Evolutionary conservation across 92 coral and sea anemone species (phyloP), one percentile per base, ranked within the genome.

Genomic region (Palythoa grandiflora): DNA sequence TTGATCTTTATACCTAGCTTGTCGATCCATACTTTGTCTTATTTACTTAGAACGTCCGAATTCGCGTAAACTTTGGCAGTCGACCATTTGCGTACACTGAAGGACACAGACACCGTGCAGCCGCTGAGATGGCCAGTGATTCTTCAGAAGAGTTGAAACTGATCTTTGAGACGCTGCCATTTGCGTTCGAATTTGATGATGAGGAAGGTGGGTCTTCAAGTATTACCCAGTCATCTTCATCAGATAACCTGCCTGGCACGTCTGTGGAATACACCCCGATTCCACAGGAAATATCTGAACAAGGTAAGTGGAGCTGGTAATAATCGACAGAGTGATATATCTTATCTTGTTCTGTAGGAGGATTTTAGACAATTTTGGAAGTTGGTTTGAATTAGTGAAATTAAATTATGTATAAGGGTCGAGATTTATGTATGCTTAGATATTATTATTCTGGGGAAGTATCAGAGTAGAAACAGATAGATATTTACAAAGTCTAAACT

Each of bases 21-120:
- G n/a, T n/a, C n/a, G n/a, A n/a, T n/a, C n/a, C n/a, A n/a, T 63
- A n/a, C 10, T 63, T n/a, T 40, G 16, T 84, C 70, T 13, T 68
- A n/a, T 87, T 50, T 40, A 75, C 72, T 5, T 71, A 97, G 99
- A 89, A 93, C 83, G 94, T 97, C 68, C 94, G 94, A 35, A 94
- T 95, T 38, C 98, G 92, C 3, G 99, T 93, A 48, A 97, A 97
- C 80, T 94, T 97, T 81, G 98, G 99, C 35, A 90, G 87, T 47
- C 97, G 92, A 0, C 87, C 93, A 55, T 97, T 95, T 84, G 78
- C 92, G 68, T 95, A 97, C 83, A 95, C 93, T 53, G 98, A 94
- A 73, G 98, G 97, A 38, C 91, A 90, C 86, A 93, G 89, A 71
- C 93, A 96, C 85, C 95, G 98, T 37, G 88, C 83, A 9, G 98